Evolutionary conservation across 2,797 vertebrate genomes (phyloP).

Genomic region (Spea hammondii): DNA sequence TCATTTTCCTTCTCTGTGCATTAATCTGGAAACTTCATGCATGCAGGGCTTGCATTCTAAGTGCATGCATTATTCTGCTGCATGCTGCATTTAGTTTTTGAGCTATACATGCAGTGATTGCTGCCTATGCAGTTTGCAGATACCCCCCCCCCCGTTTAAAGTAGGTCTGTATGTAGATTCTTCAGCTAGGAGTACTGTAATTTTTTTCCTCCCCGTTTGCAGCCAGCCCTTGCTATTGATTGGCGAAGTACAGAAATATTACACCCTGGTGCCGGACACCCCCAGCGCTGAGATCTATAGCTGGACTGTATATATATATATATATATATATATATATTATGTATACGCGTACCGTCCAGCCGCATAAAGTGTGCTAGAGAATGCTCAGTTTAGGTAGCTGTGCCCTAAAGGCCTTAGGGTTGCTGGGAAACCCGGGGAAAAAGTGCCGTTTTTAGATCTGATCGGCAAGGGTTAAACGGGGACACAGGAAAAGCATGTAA

Average conservation of each 20-base stretch:
- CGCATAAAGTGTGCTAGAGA: conserved; percentile 16
- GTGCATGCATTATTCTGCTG: conserved; percentile 9
- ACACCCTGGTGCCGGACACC: neutral
- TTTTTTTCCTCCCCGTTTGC: conserved; percentile 66
- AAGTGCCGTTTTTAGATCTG: too few species aligned
- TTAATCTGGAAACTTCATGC: neutral
- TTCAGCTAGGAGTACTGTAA: conserved; percentile 65
- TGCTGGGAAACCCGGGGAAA: neutral
- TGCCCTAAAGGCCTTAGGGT: neutral
- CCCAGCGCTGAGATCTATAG: conserved; percentile 53
- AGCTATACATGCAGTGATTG: too few species aligned
- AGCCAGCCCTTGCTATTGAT: conserved; percentile 70
- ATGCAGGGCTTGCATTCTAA: neutral
- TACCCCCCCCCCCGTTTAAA: conserved; percentile 26
- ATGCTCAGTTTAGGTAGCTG: conserved; percentile 10
- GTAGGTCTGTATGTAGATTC: conserved; percentile 74
- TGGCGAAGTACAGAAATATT: conserved; percentile 53
- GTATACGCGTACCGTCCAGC: neutral
- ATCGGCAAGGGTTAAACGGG: too few species aligned
- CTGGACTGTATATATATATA: conserved; percentile 47
- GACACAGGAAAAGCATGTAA: too few species aligned
- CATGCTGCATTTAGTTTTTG: too few species aligned
- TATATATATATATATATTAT: neutral
- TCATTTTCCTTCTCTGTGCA: neutral
- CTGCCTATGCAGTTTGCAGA: too few species aligned